phyloP scores from a whole-genome alignment of 2,797 vertebrate genomes.

The Australoheros facetus region DNA sequence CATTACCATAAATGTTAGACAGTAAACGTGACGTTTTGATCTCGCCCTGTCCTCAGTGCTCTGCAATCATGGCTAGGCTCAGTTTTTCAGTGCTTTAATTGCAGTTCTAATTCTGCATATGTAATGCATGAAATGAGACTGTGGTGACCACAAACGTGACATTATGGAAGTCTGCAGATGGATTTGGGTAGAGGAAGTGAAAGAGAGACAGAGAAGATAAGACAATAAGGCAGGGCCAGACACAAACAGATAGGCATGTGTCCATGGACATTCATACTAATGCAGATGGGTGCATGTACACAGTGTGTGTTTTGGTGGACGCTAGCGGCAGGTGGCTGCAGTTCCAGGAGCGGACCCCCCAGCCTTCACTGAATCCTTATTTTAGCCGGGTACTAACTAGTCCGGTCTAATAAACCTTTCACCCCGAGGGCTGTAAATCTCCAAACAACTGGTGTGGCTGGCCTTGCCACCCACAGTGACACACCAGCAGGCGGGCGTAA shows the following conservation, averaged over 20 bases:
- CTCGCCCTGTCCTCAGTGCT: neutral
- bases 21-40: neutral
- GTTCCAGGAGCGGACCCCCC: constrained; percentile 50
- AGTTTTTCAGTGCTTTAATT: neutral
- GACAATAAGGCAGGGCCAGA: constrained; percentile 5
- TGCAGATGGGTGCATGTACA: constrained; percentile 24
- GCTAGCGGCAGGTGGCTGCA: constrained; percentile 58
- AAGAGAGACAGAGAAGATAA: neutral
- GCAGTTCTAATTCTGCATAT: constrained; percentile 4
- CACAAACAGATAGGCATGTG: constrained; percentile 22
- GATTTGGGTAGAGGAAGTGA: neutral
- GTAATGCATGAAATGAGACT: constrained; percentile 6
- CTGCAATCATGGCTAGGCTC: neutral
- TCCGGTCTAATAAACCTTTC: constrained; percentile 80
- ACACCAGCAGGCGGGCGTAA: constrained; percentile 69
- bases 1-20: neutral
- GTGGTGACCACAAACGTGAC: constrained; percentile 2
- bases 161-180: neutral
- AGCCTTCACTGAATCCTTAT: constrained; percentile 72
- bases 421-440: constrained; percentile 77
- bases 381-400: constrained; percentile 80
- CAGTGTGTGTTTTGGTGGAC: constrained; percentile 41
- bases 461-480: constrained; percentile 82
- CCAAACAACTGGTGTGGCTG: constrained; percentile 79
- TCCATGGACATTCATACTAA: constrained; percentile 25